Evolutionary conservation across 2,797 vertebrate genomes (phyloP), one percentile per base, ranked within the genome.

Genomic region (Vespertilio murinus): DNA sequence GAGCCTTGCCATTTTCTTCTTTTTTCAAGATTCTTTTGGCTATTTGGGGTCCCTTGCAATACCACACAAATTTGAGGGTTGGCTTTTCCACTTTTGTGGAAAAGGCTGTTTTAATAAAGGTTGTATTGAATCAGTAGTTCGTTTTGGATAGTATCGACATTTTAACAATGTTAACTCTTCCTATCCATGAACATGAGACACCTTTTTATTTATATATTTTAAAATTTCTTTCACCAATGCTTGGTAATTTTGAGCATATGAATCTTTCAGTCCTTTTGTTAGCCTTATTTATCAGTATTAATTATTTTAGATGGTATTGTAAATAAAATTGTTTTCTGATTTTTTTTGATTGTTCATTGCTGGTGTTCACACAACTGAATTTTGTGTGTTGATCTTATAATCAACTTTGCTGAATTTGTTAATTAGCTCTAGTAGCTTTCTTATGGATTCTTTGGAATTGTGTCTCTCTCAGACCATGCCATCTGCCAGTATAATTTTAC

Each of bases 351-450:
- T 47, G 28, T 80, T 95, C 10, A 30, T 18, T 93, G 52, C 8
- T 56, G 4, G 22, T 42, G 0, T 69, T 54, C 6, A 88, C 6
- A 35, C 5, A 81, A 52, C 2, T 61, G 33, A 35, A 78, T 90
- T 87, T 52, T 81, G 8, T 40, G 18, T 42, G 33, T 54, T 80
- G 33, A 38, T 40, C 25, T 87, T 81, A 3, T 28, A 56, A 25
- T 70, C 30, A 73, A 71, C 23, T 88, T 75, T 16, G 30, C 33
- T 80, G 13, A 73, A 71, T 82, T 81, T 47, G 12, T 59, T 75
- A 84, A 83, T 75, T 75, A 93, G 84, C 45, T 80, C 35, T 40
- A 33, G 23, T 42, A 38, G 67, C 16, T 92, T 95, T 77, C 69
- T 35, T 56, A 10, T 23, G 79, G 30, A 25, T 47, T 89, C 54